Percentiles rank a stretch among this genome's conserved stretches.
These are phyloP conservation scores for Lepus europaeus DNA, from an alignment of 2,113 vertebrate genomes.

Conservation along the genomic window DNA sequence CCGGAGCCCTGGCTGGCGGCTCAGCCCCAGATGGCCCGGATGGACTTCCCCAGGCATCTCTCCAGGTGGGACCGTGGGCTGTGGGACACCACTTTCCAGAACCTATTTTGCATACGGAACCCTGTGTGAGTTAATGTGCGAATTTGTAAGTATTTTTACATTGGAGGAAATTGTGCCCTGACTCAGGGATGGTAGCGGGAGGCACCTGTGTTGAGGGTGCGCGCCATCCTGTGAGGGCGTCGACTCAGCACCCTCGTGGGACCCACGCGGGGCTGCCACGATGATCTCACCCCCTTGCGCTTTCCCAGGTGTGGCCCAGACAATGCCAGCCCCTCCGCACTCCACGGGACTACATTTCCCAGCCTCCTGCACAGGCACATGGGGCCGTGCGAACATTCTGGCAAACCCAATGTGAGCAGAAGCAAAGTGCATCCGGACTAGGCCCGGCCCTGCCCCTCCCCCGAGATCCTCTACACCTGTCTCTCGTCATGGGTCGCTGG, in stretches of 20 bases:
- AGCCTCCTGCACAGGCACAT: background rate
- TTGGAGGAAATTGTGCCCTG: background rate
- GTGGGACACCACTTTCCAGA: background rate
- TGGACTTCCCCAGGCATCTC: background rate
- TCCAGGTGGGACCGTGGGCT: rapidly evolving
- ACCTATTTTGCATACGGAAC: background rate
- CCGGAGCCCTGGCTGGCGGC: background rate
- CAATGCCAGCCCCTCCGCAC: rapidly evolving
- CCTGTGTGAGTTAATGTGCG: background rate
- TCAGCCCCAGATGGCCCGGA: too few species aligned
- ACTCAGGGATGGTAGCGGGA: background rate
- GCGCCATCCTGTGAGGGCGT: rapidly evolving
- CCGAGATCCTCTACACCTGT: rapidly evolving
- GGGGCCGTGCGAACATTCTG: rapidly evolving
- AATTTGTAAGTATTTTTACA: background rate
- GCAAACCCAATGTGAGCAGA: rapidly evolving
- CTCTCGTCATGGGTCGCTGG: background rate
- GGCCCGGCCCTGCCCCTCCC: background rate
- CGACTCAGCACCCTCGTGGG: too few species aligned
- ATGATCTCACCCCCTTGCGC: background rate
- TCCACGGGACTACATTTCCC: background rate
- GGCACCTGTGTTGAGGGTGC: rapidly evolving
- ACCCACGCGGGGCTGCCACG: rapidly evolving
- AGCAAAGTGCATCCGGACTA: rapidly evolving
- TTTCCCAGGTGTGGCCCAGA: rapidly evolving